Evolutionary conservation across 1,140 invertebrate species (phyloP), one percentile per base, ranked within the genome.

Genomic region (Scaptodrosophila lebanonensis): DNA sequence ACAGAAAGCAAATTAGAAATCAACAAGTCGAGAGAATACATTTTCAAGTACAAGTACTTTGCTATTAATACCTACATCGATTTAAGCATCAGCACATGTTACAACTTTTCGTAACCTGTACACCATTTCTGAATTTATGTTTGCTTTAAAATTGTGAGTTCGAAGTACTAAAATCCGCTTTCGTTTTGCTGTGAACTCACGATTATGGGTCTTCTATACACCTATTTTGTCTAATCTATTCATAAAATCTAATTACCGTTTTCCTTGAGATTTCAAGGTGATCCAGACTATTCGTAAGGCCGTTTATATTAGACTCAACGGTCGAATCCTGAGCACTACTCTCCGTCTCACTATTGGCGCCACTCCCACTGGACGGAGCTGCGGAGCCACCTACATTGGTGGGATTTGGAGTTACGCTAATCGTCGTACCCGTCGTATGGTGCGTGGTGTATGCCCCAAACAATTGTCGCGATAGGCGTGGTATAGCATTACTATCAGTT

Each of bases 191-290:
- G n/a, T n/a, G 16, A 36, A 44, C 44, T 27, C 13, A 35, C 25
- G 35, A 45, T 16, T 29, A 11, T 5, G 11, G 29, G 22, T 8
- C 38, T 17, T 30, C 12, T 12, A 39, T 2, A 0, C n/a, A 33
- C 12, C 22, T 12, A 7, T 4, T n/a, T 36, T 18, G 9, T 5
- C n/a, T 8, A n/a, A 7, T 40, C 33, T 29, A 67, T 47, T n/a
- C n/a, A n/a, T n/a, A n/a, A n/a, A n/a, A n/a, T n/a, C n/a, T n/a
- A n/a, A n/a, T 79, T 85, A 83, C 83, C 83, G 83, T 85, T 72
- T 83, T 77, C 32, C 57, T 48, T 58, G 83, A 60, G 30, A 85
- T 64, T 38, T 85, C 63, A 44, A 85, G 53, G 35, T 85, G 73
- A 22, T 85, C 75, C 44, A 85, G 45, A 17, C 59, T 73, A 12